phyloP scores from a whole-genome alignment of 2,888 invertebrate genomes.

The Scelioninae gen. 1 region DNA sequence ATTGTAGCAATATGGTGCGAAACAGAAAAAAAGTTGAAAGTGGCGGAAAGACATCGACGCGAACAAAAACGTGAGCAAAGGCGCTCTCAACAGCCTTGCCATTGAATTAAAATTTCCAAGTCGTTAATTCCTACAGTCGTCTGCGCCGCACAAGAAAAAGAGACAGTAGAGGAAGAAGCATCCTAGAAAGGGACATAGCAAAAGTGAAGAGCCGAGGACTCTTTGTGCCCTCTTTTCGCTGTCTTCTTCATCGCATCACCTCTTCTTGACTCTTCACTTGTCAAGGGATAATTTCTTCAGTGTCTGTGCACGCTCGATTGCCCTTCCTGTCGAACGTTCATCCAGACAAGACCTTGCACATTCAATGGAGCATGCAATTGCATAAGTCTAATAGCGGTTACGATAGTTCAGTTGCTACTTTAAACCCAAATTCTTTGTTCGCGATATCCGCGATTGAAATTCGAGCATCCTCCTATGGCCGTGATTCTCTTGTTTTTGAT shows the following conservation, averaged over 20 bases:
- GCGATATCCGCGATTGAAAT: slow-evolving; percentile 37
- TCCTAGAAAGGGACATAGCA: no score
- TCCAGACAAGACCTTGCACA: slow-evolving; percentile 73
- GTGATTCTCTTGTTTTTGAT: slow-evolving; percentile 18
- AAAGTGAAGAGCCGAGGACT: slow-evolving; percentile 23
- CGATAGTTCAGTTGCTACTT: slow-evolving; percentile 43
- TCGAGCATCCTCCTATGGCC: no score
- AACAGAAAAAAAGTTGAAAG: slow-evolving; percentile 27
- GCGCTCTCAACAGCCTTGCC: slow-evolving; percentile 75
- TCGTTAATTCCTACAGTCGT: slow-evolving; percentile 76
- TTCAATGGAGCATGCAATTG: slow-evolving; percentile 73
- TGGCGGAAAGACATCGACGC: slow-evolving; percentile 29
- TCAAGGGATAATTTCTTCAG: slow-evolving; percentile 72
- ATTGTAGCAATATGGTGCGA: slow-evolving; percentile 34
- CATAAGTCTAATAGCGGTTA: slow-evolving; percentile 52
- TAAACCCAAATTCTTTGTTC: slow-evolving; percentile 38
- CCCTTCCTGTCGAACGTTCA: slow-evolving; percentile 71
- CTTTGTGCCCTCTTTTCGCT: slow-evolving; percentile 42
- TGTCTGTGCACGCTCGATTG: slow-evolving; percentile 76
- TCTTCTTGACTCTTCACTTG: slow-evolving; percentile 39
- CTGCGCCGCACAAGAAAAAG: slow-evolving; percentile 15
- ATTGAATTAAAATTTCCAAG: slow-evolving; percentile 80
- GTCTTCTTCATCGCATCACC: slow-evolving; percentile 39
- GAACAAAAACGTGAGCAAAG: slow-evolving; percentile 48
- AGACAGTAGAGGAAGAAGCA: slow-evolving; percentile 28